Evolutionary conservation across 2,113 vertebrate genomes (phyloP).

Genomic region (Ammodytes marinus): DNA sequence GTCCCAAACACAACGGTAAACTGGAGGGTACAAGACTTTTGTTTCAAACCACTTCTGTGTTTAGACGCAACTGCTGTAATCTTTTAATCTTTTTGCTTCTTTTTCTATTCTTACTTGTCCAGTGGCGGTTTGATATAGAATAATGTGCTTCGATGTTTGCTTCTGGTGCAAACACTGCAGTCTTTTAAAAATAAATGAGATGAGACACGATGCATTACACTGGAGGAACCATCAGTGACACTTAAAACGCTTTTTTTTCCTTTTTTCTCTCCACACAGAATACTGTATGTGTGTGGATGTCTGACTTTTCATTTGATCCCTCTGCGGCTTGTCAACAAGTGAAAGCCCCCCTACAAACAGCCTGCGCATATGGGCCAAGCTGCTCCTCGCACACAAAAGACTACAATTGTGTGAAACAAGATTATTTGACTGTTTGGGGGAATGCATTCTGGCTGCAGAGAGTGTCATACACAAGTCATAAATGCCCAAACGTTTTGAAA

Average conservation of each 20-base stretch:
- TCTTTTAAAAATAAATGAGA: slow-evolving; percentile 33
- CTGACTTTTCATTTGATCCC: slow-evolving; percentile 36
- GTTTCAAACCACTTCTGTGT: neutral
- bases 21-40: neutral
- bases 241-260: slow-evolving; percentile 18
- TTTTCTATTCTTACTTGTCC: neutral
- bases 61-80: neutral
- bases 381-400: slow-evolving; percentile 7
- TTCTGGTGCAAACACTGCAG: slow-evolving; percentile 12
- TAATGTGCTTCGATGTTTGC: neutral
- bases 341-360: slow-evolving; percentile 27
- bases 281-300: slow-evolving; percentile 28
- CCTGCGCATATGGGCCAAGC: slow-evolving; percentile 18
- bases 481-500: slow-evolving; percentile 18
- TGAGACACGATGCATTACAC: slow-evolving; percentile 23
- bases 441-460: neutral
- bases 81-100: slow-evolving; percentile 1
- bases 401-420: slow-evolving; percentile 6
- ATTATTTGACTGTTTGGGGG: slow-evolving; percentile 17
- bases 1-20: neutral
- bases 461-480: slow-evolving; percentile 14
- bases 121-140: neutral
- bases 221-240: slow-evolving; percentile 31
- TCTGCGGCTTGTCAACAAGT: slow-evolving; percentile 58
- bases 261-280: slow-evolving; percentile 18